Evolutionary conservation across 2,888 invertebrate species (phyloP).

Genomic region (Hyalella azteca): DNA sequence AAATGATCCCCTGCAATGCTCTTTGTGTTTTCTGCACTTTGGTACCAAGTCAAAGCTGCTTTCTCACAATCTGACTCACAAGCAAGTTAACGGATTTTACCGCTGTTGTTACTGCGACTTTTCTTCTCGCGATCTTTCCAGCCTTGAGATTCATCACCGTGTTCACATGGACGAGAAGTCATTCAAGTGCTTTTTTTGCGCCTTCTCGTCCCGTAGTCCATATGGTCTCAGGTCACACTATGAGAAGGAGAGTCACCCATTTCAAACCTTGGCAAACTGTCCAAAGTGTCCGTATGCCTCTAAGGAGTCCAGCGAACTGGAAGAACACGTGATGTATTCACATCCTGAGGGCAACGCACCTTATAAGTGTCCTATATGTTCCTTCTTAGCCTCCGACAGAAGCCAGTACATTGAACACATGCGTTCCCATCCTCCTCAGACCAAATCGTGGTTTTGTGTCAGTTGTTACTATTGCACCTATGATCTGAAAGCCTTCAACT

Average conservation of each 20-base stretch:
- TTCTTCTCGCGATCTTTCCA: background rate
- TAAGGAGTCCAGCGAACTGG: background rate
- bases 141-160: slow-evolving; percentile 7
- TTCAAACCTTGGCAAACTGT: background rate
- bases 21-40: background rate
- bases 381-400: background rate
- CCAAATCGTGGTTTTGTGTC: slow-evolving; percentile 1
- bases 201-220: background rate
- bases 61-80: background rate
- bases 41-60: background rate
- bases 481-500: slow-evolving; percentile 3
- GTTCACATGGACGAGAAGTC: slow-evolving; percentile 8
- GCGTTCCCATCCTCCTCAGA: background rate
- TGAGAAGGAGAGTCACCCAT: background rate
- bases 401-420: slow-evolving; percentile 9
- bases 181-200: slow-evolving; percentile 23
- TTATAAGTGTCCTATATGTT: background rate
- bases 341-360: slow-evolving; percentile 17
- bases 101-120: slow-evolving; percentile 2
- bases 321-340: background rate
- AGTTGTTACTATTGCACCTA: background rate
- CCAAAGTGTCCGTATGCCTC: slow-evolving; percentile 8
- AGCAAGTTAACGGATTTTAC: background rate
- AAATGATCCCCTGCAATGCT: background rate
- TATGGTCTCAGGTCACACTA: background rate